These are phyloP conservation scores for Eurystomus gularis DNA, from an alignment of 2,113 vertebrate species.

Conservation along the genomic window DNA sequence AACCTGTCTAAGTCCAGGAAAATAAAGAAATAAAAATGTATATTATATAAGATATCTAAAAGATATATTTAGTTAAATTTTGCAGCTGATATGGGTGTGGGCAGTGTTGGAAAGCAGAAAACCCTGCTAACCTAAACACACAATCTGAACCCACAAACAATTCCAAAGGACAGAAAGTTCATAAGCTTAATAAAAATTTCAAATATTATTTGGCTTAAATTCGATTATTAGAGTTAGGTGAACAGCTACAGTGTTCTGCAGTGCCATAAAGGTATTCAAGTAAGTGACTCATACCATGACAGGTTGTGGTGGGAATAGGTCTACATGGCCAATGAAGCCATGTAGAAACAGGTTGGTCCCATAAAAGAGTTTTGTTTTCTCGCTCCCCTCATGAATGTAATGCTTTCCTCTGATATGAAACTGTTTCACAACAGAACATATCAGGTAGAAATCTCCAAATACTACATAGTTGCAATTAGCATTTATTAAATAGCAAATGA, in stretches of 20 bases:
- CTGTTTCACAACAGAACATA: background rate
- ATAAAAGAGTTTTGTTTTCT: background rate
- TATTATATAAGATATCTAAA: too few relatives aligned
- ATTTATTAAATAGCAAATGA: background rate
- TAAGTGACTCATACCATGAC: background rate
- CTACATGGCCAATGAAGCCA: background rate
- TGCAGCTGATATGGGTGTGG: background rate
- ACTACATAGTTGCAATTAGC: background rate
- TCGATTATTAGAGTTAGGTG: background rate
- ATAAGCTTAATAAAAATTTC: background rate
- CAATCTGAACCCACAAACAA: background rate
- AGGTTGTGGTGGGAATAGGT: background rate
- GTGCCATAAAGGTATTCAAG: background rate
- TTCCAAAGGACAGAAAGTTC: background rate
- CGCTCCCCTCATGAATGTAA: background rate
- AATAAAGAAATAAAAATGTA: background rate
- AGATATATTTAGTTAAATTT: background rate
- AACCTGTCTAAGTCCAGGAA: background rate
- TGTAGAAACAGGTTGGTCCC: background rate
- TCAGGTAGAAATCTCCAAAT: background rate
- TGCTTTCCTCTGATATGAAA: background rate
- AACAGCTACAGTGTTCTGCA: background rate
- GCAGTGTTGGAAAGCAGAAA: background rate
- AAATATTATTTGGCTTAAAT: background rate
- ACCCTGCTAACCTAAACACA: background rate